Evolutionary conservation across 2,888 invertebrate species (phyloP).

Genomic region (Liodrosophila aerea): DNA sequence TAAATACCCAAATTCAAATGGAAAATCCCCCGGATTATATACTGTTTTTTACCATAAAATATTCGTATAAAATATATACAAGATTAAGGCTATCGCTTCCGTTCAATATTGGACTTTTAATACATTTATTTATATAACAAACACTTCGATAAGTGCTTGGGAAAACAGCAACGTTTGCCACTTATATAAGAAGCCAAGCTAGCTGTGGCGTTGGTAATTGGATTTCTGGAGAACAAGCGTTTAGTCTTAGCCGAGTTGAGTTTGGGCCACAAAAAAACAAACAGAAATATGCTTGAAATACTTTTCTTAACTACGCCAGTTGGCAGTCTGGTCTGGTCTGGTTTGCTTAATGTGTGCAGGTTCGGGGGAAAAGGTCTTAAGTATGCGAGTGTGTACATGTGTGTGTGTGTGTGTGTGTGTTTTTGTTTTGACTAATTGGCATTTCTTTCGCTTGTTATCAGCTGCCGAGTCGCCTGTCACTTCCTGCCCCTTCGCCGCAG

Average conservation of each 20-base stretch:
- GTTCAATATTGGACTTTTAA: too few relatives aligned
- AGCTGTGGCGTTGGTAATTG: constrained; percentile 11
- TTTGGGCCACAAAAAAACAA: constrained; percentile 2
- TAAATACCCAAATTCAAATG: too few relatives aligned
- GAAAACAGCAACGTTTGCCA: too few relatives aligned
- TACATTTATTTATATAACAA: too few relatives aligned
- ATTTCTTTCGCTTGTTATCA: constrained; percentile 37
- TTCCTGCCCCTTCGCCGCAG: neutral
- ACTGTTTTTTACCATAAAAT: too few relatives aligned
- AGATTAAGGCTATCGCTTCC: too few relatives aligned
- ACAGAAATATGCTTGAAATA: constrained; percentile 18
- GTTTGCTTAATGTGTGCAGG: neutral
- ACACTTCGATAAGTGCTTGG: neutral
- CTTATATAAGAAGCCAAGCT: too few relatives aligned
- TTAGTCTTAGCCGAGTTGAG: neutral
- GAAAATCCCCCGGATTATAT: too few relatives aligned
- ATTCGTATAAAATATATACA: too few relatives aligned
- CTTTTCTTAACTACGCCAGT: constrained; percentile 19
- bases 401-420: constrained; percentile 2
- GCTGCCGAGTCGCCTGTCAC: constrained; percentile 6
- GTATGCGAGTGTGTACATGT: neutral
- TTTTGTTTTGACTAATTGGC: constrained; percentile 37
- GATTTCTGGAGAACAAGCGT: constrained; percentile 6
- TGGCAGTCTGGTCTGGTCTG: neutral
- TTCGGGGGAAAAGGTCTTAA: neutral